Evolutionary conservation across 2,888 invertebrate genomes (phyloP).

Genomic region (Pantelozetes paolii): DNA sequence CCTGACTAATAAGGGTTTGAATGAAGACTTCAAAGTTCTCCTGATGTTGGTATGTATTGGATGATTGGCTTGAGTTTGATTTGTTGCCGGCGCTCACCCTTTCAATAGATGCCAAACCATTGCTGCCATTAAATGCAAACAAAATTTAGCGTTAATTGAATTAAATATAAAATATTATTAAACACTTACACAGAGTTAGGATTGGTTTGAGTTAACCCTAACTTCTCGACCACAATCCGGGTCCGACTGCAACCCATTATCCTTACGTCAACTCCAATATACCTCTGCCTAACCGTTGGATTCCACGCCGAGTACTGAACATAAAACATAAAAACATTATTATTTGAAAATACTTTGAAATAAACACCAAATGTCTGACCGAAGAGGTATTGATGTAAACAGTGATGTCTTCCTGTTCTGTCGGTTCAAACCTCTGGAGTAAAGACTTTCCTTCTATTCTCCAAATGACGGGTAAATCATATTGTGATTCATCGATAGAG

Average conservation of each 20-base stretch:
- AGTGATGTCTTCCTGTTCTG: slow-evolving; percentile 71
- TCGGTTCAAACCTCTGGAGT: slow-evolving; percentile 64
- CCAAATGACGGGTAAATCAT: slow-evolving; percentile 82
- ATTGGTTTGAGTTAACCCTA: slow-evolving; percentile 41
- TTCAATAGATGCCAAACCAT: slow-evolving; percentile 27
- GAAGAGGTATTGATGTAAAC: slow-evolving; percentile 80
- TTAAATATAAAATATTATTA: neutral
- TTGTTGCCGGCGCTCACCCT: neutral
- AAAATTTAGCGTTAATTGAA: neutral
- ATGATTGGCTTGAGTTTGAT: slow-evolving; percentile 6
- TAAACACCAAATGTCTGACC: slow-evolving; percentile 57
- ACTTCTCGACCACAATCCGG: slow-evolving; percentile 46
- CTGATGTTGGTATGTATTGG: slow-evolving; percentile 58
- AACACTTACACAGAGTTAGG: slow-evolving; percentile 36
- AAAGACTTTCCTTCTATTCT: slow-evolving; percentile 74
- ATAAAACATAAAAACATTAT: too few relatives aligned
- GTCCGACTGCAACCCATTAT: slow-evolving; percentile 44
- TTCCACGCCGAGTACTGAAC: slow-evolving; percentile 48
- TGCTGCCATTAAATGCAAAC: slow-evolving; percentile 9
- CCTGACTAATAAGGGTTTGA: slow-evolving; percentile 83
- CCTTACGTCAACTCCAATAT: slow-evolving; percentile 46
- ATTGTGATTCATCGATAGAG: slow-evolving; percentile 70
- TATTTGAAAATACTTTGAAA: slow-evolving; percentile 10
- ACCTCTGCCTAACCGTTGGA: slow-evolving; percentile 45
- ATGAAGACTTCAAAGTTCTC: slow-evolving; percentile 87